Base-by-base conservation (phyloP, 1,140 invertebrate species). In the Ceratosolen solmsi region DNA sequence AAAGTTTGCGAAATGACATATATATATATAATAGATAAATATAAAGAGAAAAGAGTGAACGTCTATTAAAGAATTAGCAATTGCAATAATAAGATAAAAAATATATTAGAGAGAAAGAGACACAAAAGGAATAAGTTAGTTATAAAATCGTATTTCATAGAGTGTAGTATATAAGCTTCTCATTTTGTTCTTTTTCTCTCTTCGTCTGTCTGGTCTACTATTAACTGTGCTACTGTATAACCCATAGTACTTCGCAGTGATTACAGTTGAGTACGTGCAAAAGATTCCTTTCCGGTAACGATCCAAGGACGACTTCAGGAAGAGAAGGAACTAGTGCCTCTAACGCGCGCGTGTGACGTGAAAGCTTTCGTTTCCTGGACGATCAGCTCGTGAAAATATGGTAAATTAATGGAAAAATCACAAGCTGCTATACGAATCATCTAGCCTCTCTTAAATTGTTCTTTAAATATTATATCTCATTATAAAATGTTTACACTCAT, bases 181-280 rank as follows among this genome's bases (percentile, higher is more conserved):
- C n/a, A n/a, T n/a, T n/a, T n/a, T 46, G 41, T 13, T 46, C 13
- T 46, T 13, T 13, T 46, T 46, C 41, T 13, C 41, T 46, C 5
- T 46, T 46, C 13, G 5, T 46, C 41, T 46, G 41, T 13, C 41
- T 46, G 41, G 13, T 46, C 41, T 7, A 46, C 13, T 46, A 46
- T 13, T 46, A 13, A 49, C 9, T 30, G 54, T 27, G 27, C 9
- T 82, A 51, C 38, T n/a, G 33, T 63, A 84, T 86, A 84, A 85
- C 83, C 77, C 84, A 74, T 86, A 82, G 87, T 87, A 85, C 84
- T 89, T 89, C 87, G 68, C 86, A 87, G 88, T 89, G 88, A 87
- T 89, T 86, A 86, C 85, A 86, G 87, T 86, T 85, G 84, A 79
- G 79, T 88, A 87, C 87, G 88, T 88, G 88, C 83, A 83, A 80